Base-by-base conservation (phyloP, 2,113 vertebrate genomes). In the Orientallactaga bullata region DNA sequence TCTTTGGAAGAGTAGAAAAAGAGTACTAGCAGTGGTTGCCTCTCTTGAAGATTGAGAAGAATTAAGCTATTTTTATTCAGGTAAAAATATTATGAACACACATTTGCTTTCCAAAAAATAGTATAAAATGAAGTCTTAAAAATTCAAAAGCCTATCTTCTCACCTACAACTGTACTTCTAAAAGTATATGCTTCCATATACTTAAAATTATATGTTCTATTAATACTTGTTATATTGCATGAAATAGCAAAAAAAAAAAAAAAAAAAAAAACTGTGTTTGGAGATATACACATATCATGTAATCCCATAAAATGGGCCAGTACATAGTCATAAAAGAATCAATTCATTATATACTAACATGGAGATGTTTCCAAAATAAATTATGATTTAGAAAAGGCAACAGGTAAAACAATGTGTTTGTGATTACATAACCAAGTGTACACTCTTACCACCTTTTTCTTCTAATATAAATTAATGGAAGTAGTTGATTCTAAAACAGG, bases 31-130 rank as follows among this genome's bases (percentile, higher is more conserved):
- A 90, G 15, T 1, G 7, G 32, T 15, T 35, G 1, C 26, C 42
- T 61, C n/a, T 84, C 66, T 61, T 89, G 63, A 94, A 37, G 39
- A 15, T 18, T 82, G 24, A 47, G 24, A 77, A 17, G n/a, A 35
- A 77, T 17, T 17, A 60, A 26, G 68, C 88, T 61, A 76, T 88
- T 74, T 58, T 85, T 73, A 80, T 28, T 94, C n/a, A 71, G 86
- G 89, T 86, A 87, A 63, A 74, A 87, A 61, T 69, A 69, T 32
- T 73, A 69, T 51, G 16, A 76, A 66, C 24, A 86, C 23, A 7
- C 1, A 58, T 55, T 85, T 20, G 80, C 21, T 60, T 92, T 81
- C 35, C 20, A 32, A 60, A 42, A 47, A 4, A 35, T 24, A 24
- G 12, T 32, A 80, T 89, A 42, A 77, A 83, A 42, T 24, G 82